Evolutionary conservation across 1,140 invertebrate species (phyloP).

Genomic region (Phymastichus coffea): DNA sequence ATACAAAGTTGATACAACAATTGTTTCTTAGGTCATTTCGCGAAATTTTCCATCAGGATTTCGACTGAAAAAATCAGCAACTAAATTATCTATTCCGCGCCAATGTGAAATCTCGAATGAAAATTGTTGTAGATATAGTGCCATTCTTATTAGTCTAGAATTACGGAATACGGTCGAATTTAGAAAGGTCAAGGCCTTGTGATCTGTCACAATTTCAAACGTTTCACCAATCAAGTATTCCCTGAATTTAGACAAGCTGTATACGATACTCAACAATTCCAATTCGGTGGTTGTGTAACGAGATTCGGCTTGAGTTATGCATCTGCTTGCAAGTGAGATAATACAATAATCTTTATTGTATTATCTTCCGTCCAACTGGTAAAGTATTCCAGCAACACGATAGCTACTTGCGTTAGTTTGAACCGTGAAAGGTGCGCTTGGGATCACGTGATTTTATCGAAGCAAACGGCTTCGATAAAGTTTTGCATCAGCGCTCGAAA

Average conservation of each 20-base stretch:
- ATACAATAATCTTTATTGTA: conserved; percentile 8
- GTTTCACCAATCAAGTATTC: conserved; percentile 29
- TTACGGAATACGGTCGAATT: no score
- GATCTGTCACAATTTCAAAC: no score
- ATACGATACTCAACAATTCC: conserved; percentile 39
- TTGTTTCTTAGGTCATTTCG: not conserved
- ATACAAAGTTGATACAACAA: conserved; percentile 1
- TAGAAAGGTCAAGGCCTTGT: no score
- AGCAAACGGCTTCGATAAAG: no score
- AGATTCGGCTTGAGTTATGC: conserved; percentile 19
- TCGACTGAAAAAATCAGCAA: conserved; percentile 25
- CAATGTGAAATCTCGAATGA: conserved; percentile 41
- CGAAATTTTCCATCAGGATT: conserved; percentile 20
- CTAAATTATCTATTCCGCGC: conserved; percentile 24
- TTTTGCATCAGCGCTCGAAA: no score
- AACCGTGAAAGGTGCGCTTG: not conserved
- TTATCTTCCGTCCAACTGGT: conserved; percentile 16
- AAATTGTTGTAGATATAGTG: conserved; percentile 50
- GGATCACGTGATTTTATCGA: conserved; percentile 9
- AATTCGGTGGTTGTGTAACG: no score
- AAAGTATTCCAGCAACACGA: conserved; percentile 6
- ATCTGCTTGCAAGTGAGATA: conserved; percentile 18
- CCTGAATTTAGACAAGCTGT: conserved; percentile 39
- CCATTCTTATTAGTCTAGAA: conserved; percentile 50
- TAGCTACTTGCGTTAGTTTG: no score